phyloP scores from a whole-genome alignment of 1,140 invertebrate species.

The Formica exsecta region DNA sequence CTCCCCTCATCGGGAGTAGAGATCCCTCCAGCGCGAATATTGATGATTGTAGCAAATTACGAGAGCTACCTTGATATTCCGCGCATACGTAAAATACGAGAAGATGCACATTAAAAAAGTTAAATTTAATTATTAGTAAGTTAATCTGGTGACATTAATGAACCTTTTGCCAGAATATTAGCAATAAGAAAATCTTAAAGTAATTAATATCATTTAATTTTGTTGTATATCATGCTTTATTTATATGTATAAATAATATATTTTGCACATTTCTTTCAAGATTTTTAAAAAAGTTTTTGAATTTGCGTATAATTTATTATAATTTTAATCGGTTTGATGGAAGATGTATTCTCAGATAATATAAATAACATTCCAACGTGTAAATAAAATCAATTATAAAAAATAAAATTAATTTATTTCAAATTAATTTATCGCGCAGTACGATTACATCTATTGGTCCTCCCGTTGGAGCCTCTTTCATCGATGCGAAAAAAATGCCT shows the following conservation, averaged over 20 bases:
- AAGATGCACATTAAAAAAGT: conserved; percentile 1
- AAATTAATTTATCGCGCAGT: neutral
- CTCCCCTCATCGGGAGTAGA: conserved; percentile 53
- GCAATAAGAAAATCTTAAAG: no score
- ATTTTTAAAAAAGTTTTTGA: no score
- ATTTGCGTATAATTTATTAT: no score
- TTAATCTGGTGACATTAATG: neutral
- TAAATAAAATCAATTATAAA: conserved; percentile 2
- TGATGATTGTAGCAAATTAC: conserved; percentile 47
- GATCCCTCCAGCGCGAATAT: conserved; percentile 18
- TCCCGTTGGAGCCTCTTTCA: neutral
- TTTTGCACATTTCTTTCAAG: no score
- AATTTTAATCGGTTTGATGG: neutral
- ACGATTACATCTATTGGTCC: neutral
- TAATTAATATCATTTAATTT: no score
- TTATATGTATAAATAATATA: no score
- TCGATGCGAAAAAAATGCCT: neutral
- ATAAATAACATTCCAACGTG: neutral
- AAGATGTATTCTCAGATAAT: conserved; percentile 6
- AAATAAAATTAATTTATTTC: neutral
- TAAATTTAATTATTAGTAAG: conserved; percentile 3
- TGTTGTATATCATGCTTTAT: no score
- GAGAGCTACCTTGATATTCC: conserved; percentile 9
- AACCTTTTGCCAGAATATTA: neutral
- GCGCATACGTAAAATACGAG: neutral